A percentile compares a stretch with the other conserved stretches of the same genome.
phyloP scores from a whole-genome alignment of 1,140 invertebrate genomes.

The Leptestheria dahalacensis region DNA sequence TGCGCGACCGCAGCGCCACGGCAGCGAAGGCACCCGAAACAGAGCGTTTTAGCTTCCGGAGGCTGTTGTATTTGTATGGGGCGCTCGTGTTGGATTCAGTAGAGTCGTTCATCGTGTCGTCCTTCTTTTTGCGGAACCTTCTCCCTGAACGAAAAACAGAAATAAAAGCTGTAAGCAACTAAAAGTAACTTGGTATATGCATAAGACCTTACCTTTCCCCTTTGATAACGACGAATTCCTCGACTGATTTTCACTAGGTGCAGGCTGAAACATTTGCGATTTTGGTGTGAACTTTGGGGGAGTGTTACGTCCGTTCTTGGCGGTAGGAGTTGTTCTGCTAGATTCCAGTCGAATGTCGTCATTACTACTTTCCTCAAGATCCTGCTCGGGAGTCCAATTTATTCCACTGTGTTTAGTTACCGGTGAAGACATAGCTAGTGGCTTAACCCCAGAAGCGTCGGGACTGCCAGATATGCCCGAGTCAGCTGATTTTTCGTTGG shows the following conservation, averaged over 20 bases:
- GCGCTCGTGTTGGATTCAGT: background rate
- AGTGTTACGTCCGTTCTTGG: slow-evolving; percentile 10
- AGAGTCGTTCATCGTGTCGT: background rate
- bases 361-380: slow-evolving; percentile 30
- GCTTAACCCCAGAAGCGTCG: slow-evolving; percentile 19
- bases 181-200: background rate
- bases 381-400: slow-evolving; percentile 64
- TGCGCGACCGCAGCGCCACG: background rate
- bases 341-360: background rate
- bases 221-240: background rate
- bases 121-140: background rate
- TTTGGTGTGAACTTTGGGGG: slow-evolving; percentile 43
- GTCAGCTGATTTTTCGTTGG: slow-evolving; percentile 52
- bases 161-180: background rate
- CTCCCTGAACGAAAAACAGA: no score
- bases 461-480: slow-evolving; percentile 54
- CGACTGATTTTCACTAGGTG: background rate
- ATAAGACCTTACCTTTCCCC: background rate
- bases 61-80: slow-evolving; percentile 18
- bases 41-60: slow-evolving; percentile 35
- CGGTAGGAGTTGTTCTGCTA: background rate
- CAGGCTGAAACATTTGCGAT: slow-evolving; percentile 43
- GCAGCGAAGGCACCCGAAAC: slow-evolving; percentile 46
- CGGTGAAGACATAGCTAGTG: slow-evolving; percentile 24
- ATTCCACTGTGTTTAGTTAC: slow-evolving; percentile 11